Percentiles rank a stretch among this genome's conserved stretches.
Evolutionary conservation across 2,888 invertebrate genomes (phyloP).

Genomic region (Galerucella nymphaeae): DNA sequence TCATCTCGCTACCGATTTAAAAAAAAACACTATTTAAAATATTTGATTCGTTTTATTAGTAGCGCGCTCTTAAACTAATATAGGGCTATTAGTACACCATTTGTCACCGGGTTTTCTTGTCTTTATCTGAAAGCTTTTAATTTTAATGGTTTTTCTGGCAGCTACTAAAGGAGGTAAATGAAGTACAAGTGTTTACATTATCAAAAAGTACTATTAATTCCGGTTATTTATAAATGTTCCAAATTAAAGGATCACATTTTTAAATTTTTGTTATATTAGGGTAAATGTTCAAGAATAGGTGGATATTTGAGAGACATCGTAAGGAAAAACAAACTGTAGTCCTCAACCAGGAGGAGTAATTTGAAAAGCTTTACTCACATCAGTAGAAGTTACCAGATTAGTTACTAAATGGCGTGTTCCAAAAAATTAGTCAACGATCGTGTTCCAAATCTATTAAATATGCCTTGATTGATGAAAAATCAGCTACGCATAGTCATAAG

Average conservation of each 20-base stretch:
- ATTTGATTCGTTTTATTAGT: constrained; percentile 11
- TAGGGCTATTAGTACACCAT: constrained; percentile 9
- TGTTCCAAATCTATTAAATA: too few species aligned
- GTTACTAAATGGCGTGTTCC: too few species aligned
- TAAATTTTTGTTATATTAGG: background rate
- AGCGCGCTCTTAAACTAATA: background rate
- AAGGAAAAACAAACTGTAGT: too few species aligned
- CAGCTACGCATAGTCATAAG: too few species aligned
- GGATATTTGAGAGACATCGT: too few species aligned
- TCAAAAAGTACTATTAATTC: background rate
- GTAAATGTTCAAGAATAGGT: too few species aligned
- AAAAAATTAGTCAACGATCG: too few species aligned
- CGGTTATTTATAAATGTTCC: background rate
- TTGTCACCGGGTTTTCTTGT: constrained; percentile 7
- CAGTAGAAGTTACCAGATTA: too few species aligned
- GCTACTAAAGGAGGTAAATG: background rate
- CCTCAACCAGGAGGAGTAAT: too few species aligned
- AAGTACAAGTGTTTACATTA: background rate
- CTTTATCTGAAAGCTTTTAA: constrained; percentile 8
- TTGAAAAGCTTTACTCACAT: too few species aligned
- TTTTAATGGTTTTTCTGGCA: constrained; percentile 6
- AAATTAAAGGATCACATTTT: background rate
- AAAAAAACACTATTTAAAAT: constrained; percentile 1
- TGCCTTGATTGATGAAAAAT: too few species aligned
- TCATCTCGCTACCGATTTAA: background rate